These are phyloP conservation scores for Ischnura elegans DNA, from an alignment of 2,888 invertebrate genomes.

Conservation along the genomic window DNA sequence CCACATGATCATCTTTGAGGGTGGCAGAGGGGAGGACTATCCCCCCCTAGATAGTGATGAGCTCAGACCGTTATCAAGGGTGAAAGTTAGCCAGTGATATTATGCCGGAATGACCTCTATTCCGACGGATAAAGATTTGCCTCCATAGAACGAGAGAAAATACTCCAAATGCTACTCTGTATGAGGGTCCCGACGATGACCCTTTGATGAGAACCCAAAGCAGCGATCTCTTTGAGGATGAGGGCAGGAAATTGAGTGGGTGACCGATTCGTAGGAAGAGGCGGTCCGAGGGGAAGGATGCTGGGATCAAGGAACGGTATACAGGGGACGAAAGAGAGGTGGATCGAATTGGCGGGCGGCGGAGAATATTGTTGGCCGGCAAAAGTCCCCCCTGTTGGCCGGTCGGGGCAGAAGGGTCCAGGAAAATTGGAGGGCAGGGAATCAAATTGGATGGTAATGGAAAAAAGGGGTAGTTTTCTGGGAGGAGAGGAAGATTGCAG, in stretches of 20 bases:
- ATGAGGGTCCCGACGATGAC: background rate
- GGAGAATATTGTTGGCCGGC: conserved; percentile 9
- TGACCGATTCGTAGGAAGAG: background rate
- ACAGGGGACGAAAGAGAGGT: background rate
- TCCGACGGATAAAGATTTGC: background rate
- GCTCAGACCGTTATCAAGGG: too few relatives aligned
- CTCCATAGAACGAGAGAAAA: background rate
- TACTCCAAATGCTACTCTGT: background rate
- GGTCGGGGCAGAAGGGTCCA: background rate
- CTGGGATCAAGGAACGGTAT: background rate
- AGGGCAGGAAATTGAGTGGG: background rate
- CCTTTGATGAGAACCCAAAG: background rate
- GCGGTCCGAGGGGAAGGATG: background rate
- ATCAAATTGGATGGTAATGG: conserved; percentile 11
- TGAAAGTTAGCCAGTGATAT: too few relatives aligned
- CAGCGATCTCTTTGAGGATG: background rate
- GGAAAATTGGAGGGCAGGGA: background rate
- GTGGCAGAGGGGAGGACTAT: too few relatives aligned
- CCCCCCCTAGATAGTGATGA: too few relatives aligned
- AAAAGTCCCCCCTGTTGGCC: background rate
- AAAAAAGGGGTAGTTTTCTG: background rate
- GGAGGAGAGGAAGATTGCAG: background rate
- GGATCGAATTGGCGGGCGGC: background rate
- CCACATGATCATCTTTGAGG: too few relatives aligned
- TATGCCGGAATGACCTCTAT: background rate